These are phyloP conservation scores for Hippopotamyrus pictus DNA, from an alignment of 2,797 vertebrate species.

Conservation along the genomic window DNA sequence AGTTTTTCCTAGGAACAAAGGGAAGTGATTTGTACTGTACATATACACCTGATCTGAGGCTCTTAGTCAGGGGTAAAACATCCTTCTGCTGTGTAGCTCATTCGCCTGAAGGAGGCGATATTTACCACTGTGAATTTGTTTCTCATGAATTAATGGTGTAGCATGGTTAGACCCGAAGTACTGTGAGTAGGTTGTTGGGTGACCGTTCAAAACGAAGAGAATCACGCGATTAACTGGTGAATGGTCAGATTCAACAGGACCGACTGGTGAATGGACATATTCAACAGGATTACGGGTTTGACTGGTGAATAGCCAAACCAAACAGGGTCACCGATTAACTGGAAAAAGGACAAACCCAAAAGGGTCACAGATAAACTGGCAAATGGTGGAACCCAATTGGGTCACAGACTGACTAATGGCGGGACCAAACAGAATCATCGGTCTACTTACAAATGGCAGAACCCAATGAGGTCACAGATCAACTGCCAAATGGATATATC, in stretches of 20 bases:
- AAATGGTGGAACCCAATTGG: not conserved
- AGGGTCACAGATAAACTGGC: not conserved
- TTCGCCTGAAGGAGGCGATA: not conserved
- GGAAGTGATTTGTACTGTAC: not conserved
- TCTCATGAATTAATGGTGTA: not conserved
- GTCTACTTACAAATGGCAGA: not conserved
- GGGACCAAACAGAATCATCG: not conserved
- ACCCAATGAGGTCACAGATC: not conserved
- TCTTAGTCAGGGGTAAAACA: not conserved
- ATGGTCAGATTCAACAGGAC: not conserved
- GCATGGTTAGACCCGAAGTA: not conserved
- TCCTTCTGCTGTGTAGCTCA: not conserved
- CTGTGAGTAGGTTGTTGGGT: not conserved
- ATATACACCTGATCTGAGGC: not conserved
- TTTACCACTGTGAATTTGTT: conserved; percentile 19
- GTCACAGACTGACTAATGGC: not conserved
- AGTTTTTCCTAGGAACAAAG: not conserved
- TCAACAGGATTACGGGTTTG: not conserved
- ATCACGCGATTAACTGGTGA: not conserved
- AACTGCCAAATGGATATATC: not conserved
- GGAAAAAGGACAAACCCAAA: not conserved
- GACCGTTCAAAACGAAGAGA: not conserved
- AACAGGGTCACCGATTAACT: not conserved
- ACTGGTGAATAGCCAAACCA: not conserved
- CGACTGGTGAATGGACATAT: not conserved